Evolutionary conservation across 2,113 vertebrate genomes (phyloP).

Genomic region (Neolamprologus sp.): DNA sequence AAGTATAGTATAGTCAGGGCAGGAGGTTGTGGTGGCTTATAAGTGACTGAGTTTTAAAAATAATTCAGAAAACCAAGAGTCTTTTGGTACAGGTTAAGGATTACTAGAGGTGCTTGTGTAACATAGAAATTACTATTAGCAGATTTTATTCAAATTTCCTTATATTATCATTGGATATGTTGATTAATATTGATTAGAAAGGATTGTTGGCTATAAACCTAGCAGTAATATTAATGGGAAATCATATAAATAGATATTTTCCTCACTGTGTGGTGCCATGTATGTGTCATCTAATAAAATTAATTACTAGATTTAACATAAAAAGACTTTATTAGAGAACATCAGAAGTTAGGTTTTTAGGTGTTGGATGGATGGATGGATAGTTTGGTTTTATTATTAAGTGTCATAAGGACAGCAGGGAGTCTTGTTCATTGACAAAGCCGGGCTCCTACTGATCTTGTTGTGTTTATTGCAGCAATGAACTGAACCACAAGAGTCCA

Average conservation of each 20-base stretch:
- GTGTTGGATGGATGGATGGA: background rate
- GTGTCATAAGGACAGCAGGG: background rate
- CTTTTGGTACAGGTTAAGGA: background rate
- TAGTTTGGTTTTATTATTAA: background rate
- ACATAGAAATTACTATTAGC: background rate
- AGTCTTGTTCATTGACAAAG: background rate
- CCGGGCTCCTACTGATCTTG: background rate
- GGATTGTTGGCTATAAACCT: background rate
- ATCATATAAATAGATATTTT: background rate
- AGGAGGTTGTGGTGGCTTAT: background rate
- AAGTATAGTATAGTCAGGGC: background rate
- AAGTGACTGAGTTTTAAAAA: background rate
- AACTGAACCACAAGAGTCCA: fast-evolving
- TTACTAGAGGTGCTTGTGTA: background rate
- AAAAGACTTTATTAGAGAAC: background rate
- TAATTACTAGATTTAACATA: fast-evolving
- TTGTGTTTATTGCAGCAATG: background rate
- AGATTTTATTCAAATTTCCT: background rate
- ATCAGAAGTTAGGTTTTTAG: background rate
- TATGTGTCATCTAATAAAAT: background rate
- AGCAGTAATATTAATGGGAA: background rate
- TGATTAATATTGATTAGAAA: background rate
- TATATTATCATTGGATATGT: background rate
- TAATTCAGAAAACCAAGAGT: background rate
- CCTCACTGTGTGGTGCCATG: background rate